Conservation (phyloP, 2,888 invertebrate genomes). For the Pterobdella sp. region DNA sequence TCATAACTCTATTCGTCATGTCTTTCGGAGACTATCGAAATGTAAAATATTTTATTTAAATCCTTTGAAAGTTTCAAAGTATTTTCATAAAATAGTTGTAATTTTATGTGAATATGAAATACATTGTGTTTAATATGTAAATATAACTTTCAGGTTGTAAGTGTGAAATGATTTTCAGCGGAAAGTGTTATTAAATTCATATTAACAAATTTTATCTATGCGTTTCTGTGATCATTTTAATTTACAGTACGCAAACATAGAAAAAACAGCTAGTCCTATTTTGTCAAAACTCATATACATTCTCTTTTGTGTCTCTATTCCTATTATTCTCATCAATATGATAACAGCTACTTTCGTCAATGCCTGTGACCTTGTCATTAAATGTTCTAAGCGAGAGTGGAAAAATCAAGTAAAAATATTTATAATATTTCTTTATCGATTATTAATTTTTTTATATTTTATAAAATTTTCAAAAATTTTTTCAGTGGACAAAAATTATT, state of each 20-base stretch:
- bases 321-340: constrained; percentile 89
- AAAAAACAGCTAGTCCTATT: constrained; percentile 79
- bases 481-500: constrained; percentile 94
- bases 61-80: neutral
- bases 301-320: constrained; percentile 93
- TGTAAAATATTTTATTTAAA: neutral
- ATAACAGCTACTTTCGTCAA: constrained; percentile 99
- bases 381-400: constrained; percentile 97
- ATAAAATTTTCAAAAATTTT: no score
- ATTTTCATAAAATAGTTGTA: neutral
- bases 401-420: constrained; percentile 57
- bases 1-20: constrained; percentile 96
- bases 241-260: constrained; percentile 81
- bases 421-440: neutral
- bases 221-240: neutral
- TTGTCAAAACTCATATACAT: constrained; percentile 92
- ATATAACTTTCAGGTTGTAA: neutral
- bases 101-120: neutral
- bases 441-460: no score
- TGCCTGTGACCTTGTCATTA: constrained; percentile 93
- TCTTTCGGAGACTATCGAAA: constrained; percentile 70
- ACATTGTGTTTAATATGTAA: neutral
- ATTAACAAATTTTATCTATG: neutral
- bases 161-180: neutral
- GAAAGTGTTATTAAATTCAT: neutral